Evolutionary conservation across 1,140 invertebrate species (phyloP), one percentile per base, ranked within the genome.

Genomic region (Drosophila saltans): DNA sequence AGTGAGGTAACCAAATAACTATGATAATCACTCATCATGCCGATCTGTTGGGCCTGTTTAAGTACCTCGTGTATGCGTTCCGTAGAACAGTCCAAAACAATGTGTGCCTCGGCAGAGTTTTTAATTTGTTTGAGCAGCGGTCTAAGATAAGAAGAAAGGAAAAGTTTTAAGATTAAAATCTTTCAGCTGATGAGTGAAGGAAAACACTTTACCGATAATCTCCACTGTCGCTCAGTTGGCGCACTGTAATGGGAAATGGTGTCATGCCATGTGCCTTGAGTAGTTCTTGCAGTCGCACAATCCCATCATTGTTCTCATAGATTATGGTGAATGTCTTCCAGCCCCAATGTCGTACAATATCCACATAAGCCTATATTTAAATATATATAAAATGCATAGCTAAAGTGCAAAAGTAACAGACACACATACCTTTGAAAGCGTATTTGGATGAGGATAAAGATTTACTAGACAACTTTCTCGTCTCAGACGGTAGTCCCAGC

Each of bases 311-410:
- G 93, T 97, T 97, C 93, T 99, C 98, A 92, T 98, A 99, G 66
- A 99, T 96, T 74, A 99, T 98, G 10, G 97, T 98, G 91, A 99
- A 99, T 26, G 95, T 96, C 92, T 96, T 97, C 98, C 98, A 99
- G 24, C 96, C 96, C 95, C 96, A 98, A 43, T 96, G 95, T 91
- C 96, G 95, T 33, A 98, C 96, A 66, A 98, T 93, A 93, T 98
- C 97, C 41, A 97, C 95, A 92, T 97, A 98, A 10, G 97, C 97
- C 96, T 97, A 92, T 66, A 62, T 64, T 57, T 26, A 61, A 79
- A 69, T 45, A 62, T 43, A 78, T 73, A 62, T 33, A 28, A 61
- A 74, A 26, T 59, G 9, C 9, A 2, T 2, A 61, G 26, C 64
- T 55, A 21, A 2, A 6, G 39, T 48, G 43, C 64, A 60, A 65